Conservation (phyloP, 1,140 invertebrate genomes). For the Papilio helenus region DNA sequence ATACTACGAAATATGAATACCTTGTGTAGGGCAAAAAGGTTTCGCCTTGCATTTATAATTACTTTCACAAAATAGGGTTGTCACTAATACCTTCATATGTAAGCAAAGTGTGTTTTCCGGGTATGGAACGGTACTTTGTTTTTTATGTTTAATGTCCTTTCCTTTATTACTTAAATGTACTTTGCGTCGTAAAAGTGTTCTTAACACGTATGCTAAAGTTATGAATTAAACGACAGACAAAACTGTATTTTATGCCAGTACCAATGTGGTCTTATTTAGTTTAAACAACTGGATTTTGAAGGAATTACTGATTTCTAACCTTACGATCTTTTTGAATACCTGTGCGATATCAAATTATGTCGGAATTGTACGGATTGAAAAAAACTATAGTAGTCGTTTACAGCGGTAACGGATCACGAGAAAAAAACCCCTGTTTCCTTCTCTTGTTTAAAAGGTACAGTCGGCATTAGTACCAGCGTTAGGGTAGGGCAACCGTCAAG, state of each 20-base stretch:
- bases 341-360: background rate
- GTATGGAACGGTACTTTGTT: background rate
- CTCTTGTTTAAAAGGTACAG: no score
- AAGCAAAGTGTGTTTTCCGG: background rate
- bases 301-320: background rate
- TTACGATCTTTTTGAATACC: background rate
- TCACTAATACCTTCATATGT: background rate
- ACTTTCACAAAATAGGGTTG: conserved; percentile 38
- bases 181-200: background rate
- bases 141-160: conserved; percentile 13
- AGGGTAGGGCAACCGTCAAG: no score
- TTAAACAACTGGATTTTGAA: background rate
- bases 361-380: background rate
- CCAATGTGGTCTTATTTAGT: background rate
- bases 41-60: conserved; percentile 43
- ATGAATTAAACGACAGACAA: background rate
- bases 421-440: no score
- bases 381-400: background rate
- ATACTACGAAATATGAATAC: conserved; percentile 32
- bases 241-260: background rate
- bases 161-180: background rate
- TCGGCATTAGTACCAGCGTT: no score
- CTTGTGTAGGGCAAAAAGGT: conserved; percentile 40
- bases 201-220: background rate
- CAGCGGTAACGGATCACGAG: no score